These are phyloP conservation scores for Scomber colias DNA, from an alignment of 2,113 vertebrate genomes.

Conservation along the genomic window DNA sequence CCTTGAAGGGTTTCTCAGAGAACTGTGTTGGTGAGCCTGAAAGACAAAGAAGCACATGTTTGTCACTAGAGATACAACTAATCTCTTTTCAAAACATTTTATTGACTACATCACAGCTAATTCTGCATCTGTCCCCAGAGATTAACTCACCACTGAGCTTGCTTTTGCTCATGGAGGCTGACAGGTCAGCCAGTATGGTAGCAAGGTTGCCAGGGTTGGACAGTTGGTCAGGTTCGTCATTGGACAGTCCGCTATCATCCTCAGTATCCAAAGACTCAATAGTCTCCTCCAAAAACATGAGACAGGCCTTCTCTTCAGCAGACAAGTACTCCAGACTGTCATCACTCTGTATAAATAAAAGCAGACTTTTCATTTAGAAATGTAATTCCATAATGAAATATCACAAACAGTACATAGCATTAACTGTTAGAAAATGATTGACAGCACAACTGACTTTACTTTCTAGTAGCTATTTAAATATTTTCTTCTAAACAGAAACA, in stretches of 20 bases:
- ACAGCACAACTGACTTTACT: too few species aligned
- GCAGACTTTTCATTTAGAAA: neutral
- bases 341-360: slow-evolving; percentile 84
- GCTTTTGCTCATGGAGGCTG: slow-evolving; percentile 68
- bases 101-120: neutral
- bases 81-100: neutral
- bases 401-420: neutral
- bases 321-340: slow-evolving; percentile 91
- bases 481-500: neutral
- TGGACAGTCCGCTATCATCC: slow-evolving; percentile 88
- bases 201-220: slow-evolving; percentile 58
- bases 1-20: slow-evolving; percentile 31
- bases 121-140: neutral
- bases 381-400: neutral
- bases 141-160: slow-evolving; percentile 71
- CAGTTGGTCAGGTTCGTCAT: slow-evolving; percentile 79
- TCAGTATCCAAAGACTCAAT: slow-evolving; percentile 92
- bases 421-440: too few species aligned
- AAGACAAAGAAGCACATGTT: slow-evolving; percentile 42
- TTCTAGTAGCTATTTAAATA: too few species aligned
- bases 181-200: slow-evolving; percentile 69
- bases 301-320: slow-evolving; percentile 92
- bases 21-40: slow-evolving; percentile 69
- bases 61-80: neutral
- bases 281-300: slow-evolving; percentile 95